These are phyloP conservation scores for Myotis findleyi DNA, from an alignment of 2,797 vertebrate genomes.

Conservation along the genomic window DNA sequence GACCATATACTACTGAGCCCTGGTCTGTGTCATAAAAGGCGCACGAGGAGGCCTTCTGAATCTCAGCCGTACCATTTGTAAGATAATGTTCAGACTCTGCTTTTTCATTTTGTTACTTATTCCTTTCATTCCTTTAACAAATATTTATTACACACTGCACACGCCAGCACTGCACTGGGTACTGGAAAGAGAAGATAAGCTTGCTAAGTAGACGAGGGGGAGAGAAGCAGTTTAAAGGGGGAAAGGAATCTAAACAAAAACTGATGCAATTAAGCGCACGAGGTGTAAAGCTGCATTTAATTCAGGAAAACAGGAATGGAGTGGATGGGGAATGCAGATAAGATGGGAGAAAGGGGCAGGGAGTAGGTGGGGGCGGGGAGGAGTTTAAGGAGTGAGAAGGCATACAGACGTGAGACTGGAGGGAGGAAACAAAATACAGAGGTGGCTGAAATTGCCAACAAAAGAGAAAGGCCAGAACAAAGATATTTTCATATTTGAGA, in stretches of 20 bases:
- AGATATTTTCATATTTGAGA: slow-evolving; percentile 52
- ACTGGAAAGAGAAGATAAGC: slow-evolving; percentile 61
- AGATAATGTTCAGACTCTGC: slow-evolving; percentile 25
- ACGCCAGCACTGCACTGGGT: not conserved
- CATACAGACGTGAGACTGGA: not conserved
- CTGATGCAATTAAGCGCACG: slow-evolving; percentile 1
- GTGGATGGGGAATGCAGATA: not conserved
- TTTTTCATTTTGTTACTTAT: slow-evolving; percentile 10
- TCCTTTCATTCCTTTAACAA: slow-evolving; percentile 50
- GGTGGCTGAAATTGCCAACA: not conserved
- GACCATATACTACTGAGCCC: not conserved
- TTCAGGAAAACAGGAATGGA: not conserved
- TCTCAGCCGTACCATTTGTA: not conserved
- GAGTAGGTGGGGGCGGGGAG: not conserved
- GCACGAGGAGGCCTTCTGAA: not conserved
- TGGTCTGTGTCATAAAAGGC: slow-evolving; percentile 6
- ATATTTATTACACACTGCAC: not conserved
- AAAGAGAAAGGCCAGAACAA: slow-evolving; percentile 38
- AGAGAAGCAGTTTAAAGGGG: slow-evolving; percentile 35
- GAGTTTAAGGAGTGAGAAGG: not conserved
- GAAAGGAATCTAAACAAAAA: slow-evolving; percentile 37
- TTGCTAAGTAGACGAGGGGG: slow-evolving; percentile 42
- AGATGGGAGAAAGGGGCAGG: too few species aligned
- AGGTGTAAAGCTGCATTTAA: not conserved
- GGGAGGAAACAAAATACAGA: not conserved